phyloP scores from a whole-genome alignment of 2,888 invertebrate genomes.

The Imbricaverruca yamaguchii region DNA sequence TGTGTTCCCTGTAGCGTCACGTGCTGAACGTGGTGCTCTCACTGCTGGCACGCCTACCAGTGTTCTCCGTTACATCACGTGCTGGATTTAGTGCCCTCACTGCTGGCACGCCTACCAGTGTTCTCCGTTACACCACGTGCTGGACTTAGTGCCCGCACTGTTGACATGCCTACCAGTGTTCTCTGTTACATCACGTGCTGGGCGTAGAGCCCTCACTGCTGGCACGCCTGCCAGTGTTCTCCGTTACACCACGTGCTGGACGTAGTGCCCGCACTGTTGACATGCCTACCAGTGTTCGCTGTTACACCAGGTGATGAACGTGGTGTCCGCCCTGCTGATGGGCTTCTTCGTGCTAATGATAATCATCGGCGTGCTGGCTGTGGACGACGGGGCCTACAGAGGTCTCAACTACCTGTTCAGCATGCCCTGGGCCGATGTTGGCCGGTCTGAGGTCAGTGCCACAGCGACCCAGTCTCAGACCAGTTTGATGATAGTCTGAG shows the following conservation, averaged over 20 bases:
- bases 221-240: too few species aligned
- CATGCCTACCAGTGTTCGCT: background rate
- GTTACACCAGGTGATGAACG: background rate
- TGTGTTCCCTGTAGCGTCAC: too few species aligned
- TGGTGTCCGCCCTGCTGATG: background rate
- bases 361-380: background rate
- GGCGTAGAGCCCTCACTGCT: too few species aligned
- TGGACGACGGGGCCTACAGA: background rate
- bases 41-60: too few species aligned
- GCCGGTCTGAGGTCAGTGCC: background rate
- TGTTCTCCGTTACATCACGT: too few species aligned
- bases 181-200: too few species aligned
- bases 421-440: background rate
- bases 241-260: too few species aligned
- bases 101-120: background rate
- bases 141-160: background rate
- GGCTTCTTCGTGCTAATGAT: background rate
- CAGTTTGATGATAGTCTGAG: too few species aligned
- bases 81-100: too few species aligned
- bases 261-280: too few species aligned
- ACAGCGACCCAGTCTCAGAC: background rate
- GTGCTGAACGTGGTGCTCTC: too few species aligned
- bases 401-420: slow-evolving; percentile 1
- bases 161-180: background rate
- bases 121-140: background rate